A percentile compares a stretch with the other conserved stretches of the same genome.
Conservation (phyloP, 2,797 vertebrate species). For the Danio jaintianensis region DNA sequence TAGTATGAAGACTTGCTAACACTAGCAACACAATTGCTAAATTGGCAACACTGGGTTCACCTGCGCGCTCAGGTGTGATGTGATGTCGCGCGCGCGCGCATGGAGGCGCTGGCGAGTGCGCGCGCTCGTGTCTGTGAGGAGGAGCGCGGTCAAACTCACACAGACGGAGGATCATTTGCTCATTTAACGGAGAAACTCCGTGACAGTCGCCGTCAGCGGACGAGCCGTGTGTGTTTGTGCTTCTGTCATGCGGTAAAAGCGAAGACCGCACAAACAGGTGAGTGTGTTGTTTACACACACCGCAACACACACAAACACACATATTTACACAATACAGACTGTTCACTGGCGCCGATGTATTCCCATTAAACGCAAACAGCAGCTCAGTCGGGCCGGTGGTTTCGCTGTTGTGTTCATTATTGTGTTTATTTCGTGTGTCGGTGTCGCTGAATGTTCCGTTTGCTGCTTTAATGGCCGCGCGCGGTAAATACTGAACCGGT, state of each 20-base stretch:
- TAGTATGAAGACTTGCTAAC: too few relatives aligned
- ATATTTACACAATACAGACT: background rate
- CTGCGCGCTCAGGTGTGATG: constrained; percentile 23
- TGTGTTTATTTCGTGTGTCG: background rate
- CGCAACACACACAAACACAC: background rate
- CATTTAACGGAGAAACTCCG: constrained; percentile 6
- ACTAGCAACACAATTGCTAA: too few relatives aligned
- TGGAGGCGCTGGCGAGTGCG: constrained; percentile 10
- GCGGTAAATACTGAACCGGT: constrained; percentile 45
- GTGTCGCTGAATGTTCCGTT: background rate
- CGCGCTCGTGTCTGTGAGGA: constrained; percentile 1
- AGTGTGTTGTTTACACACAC: constrained; percentile 4
- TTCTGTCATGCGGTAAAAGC: constrained; percentile 48
- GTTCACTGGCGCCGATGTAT: background rate
- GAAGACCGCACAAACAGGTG: constrained; percentile 46
- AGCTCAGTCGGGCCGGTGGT: background rate
- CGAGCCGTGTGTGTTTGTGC: background rate
- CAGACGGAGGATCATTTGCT: background rate
- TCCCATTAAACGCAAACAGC: background rate
- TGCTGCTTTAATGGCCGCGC: constrained; percentile 17
- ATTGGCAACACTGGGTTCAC: background rate
- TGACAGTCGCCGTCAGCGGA: constrained; percentile 8
- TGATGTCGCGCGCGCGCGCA: background rate
- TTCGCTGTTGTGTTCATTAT: background rate
- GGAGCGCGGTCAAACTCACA: constrained; percentile 28